Evolutionary conservation across 2,113 vertebrate genomes (phyloP).

Genomic region (Dicerorhinus sumatrensis): DNA sequence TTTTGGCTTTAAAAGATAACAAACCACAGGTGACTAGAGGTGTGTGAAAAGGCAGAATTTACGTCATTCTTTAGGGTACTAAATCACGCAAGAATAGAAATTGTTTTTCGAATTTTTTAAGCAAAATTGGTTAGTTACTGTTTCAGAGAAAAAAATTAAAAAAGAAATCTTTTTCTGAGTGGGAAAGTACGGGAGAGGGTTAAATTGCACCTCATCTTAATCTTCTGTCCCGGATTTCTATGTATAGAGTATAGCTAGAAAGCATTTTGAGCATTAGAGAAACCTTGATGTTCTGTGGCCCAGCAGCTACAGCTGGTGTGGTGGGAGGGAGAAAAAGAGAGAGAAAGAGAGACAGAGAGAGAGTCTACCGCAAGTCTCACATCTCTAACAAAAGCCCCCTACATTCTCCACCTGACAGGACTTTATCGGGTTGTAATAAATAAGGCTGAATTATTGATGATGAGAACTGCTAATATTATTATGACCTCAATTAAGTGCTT

Average conservation of each 20-base stretch:
- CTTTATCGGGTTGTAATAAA: conserved; percentile 89
- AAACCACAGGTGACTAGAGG: conserved; percentile 85
- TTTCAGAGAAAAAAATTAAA: conserved; percentile 79
- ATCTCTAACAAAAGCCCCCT: conserved; percentile 84
- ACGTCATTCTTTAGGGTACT: conserved; percentile 60
- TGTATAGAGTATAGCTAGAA: conserved; percentile 20
- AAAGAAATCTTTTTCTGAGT: neutral
- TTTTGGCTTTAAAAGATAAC: conserved; percentile 82
- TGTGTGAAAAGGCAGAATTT: conserved; percentile 80
- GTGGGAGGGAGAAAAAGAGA: neutral
- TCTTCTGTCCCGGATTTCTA: conserved; percentile 66
- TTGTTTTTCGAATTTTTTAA: conserved; percentile 79
- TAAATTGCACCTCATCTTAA: neutral
- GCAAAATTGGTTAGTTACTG: conserved; percentile 75
- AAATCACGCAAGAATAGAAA: conserved; percentile 79
- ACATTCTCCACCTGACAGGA: conserved; percentile 85
- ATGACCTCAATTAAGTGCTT: conserved; percentile 92
- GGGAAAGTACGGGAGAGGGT: neutral
- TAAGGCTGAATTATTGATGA: conserved; percentile 92
- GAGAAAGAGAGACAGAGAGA: neutral
- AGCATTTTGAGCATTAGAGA: neutral
- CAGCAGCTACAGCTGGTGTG: conserved; percentile 58
- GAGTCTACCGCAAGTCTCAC: conserved; percentile 73
- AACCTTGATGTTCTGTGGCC: neutral
- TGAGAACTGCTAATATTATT: conserved; percentile 91